Conservation (phyloP, 2,888 invertebrate genomes). For the Athetis lepigone region DNA sequence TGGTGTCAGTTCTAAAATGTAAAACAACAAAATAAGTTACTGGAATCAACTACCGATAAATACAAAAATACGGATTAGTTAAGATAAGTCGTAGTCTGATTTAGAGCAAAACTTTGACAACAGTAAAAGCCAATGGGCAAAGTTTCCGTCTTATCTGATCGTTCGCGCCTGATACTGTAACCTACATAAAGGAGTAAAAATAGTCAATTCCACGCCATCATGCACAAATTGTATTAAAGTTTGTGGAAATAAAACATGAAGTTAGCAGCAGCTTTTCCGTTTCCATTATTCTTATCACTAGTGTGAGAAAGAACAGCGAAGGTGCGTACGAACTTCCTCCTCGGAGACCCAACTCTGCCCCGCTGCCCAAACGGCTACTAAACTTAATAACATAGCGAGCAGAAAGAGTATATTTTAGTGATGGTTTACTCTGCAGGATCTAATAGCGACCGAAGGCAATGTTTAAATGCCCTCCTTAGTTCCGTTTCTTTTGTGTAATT, state of each 20-base stretch:
- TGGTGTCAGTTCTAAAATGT: neutral
- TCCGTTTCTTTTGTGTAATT: slow-evolving; percentile 88
- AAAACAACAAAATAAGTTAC: slow-evolving; percentile 12
- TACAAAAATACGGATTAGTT: slow-evolving; percentile 62
- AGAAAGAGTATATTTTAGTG: slow-evolving; percentile 71
- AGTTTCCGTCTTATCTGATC: slow-evolving; percentile 78
- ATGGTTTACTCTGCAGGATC: slow-evolving; percentile 72
- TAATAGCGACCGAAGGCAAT: slow-evolving; percentile 74
- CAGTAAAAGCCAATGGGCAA: slow-evolving; percentile 79
- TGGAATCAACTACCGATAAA: slow-evolving; percentile 34
- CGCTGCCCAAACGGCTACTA: slow-evolving; percentile 64
- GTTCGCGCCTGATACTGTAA: slow-evolving; percentile 74
- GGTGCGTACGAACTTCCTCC: slow-evolving; percentile 51
- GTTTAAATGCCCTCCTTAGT: slow-evolving; percentile 78
- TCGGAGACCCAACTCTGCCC: slow-evolving; percentile 59
- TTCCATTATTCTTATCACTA: slow-evolving; percentile 49
- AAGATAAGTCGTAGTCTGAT: slow-evolving; percentile 73
- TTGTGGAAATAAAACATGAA: slow-evolving; percentile 53
- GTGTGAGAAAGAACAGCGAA: slow-evolving; percentile 45
- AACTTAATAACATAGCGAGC: slow-evolving; percentile 71
- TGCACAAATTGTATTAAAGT: slow-evolving; percentile 45
- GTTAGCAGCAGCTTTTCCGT: slow-evolving; percentile 40
- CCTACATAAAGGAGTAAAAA: slow-evolving; percentile 66
- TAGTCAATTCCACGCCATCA: slow-evolving; percentile 44
- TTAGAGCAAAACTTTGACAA: slow-evolving; percentile 78